Base-by-base conservation (phyloP, 2,113 vertebrate species). In the Perccottus glenii region DNA sequence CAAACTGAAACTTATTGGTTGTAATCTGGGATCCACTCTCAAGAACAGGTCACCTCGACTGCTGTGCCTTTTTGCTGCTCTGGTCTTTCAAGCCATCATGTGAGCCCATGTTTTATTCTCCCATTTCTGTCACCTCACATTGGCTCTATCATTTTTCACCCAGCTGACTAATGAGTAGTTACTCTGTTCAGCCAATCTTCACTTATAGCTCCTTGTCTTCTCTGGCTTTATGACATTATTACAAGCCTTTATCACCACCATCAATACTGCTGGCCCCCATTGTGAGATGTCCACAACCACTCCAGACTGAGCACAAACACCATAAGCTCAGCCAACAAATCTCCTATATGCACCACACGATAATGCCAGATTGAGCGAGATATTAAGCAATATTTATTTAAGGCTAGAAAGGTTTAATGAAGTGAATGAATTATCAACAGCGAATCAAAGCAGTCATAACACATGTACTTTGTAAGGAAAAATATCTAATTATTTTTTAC, bases 1-100 rank as follows among this genome's bases (percentile, higher is more conserved):
- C 62, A 88, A 88, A 90, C 85, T 89, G 88, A 89, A 85, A 89
- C 80, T 77, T 85, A 91, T 80, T 76, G 73, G 68, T 84, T 88
- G 85, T 77, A 90, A 91, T 89, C 83, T 88, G 81, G 67, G 73
- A 84, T 80, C 65, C 75, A 65, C 69, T 73, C 40, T 58, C 52
- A 70, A 27, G 81, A 77, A 64, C 67, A 73, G 84, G 80, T 88
- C 84, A 88, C 80, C 78, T 85, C 64, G 14, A 12, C 33, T 38
- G 33, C 15, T 55, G 52, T 33, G 10, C 70, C 74, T 75, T 70
- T 58, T 62, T 55, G 50, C 67, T 68, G 19, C 58, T 70, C 72
- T 55, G 57, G 47, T 80, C 77, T 51, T 16, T 64, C 85, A 78
- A 80, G 71, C 60, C 72, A 78, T 77, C 82, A 67, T 60, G 38